Base-by-base conservation (phyloP, 2,888 invertebrate species). In the Herminia tarsipennalis region DNA sequence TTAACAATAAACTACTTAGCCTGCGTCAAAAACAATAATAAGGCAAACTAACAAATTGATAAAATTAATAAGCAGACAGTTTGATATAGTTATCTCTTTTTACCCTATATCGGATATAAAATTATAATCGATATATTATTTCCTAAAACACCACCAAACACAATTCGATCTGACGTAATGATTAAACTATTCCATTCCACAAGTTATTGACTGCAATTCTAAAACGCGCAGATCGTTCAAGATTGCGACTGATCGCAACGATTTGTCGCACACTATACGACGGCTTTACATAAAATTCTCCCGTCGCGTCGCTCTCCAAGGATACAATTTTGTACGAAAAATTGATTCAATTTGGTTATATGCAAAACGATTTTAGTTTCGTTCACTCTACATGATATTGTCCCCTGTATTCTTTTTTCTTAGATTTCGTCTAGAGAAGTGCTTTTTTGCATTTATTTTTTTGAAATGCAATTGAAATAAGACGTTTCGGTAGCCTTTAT, bases 311-410 rank as follows among this genome's bases (percentile, higher is more conserved):
- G 45, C 48, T 55, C 34, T 38, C 48, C 39, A 65, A 71, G 70
- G 70, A 78, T 79, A 81, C 76, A 82, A 82, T 83, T 83, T 77
- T 72, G 67, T 68, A 58, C 71, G 82, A 83, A 80, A 83, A 84
- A 83, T 82, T 81, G 80, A 85, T 83, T 85, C 84, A 79, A 84
- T 85, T 84, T 83, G 75, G 76, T 74, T 76, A 78, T 76, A 78
- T 76, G 70, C 73, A 74, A 70, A 83, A 77, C 74, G 76, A 81
- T 82, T 81, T 82, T 78, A 64, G 62, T 66, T 66, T 56, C 44
- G 44, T 44, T 24, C 57, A 40, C 44, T 56, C 47, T 32, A 37
- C 47, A 22, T 35, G 51, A 54, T 59, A 58, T 58, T 64, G 65
- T 59, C 42, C 35, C 40, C 33, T 40, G 51, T 46, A 49, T 47